A percentile compares a stretch with the other conserved stretches of the same genome.
Conservation (phyloP, 1,140 invertebrate species). For the Cyphomyrmex costatus region DNA sequence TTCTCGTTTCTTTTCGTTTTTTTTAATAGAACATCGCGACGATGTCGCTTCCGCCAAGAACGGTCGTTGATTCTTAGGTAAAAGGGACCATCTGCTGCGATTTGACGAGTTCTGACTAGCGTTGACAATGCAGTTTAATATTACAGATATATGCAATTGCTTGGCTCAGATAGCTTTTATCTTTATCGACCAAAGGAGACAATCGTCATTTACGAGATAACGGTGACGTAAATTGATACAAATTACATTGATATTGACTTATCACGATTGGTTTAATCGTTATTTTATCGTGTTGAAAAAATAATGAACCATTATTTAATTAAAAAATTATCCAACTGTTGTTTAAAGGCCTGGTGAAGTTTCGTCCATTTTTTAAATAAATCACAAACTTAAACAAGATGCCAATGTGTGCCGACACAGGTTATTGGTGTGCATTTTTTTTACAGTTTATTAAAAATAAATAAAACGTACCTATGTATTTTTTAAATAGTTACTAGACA, state of each 20-base stretch:
- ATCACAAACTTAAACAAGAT: too few species aligned
- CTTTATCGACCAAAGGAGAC: not conserved
- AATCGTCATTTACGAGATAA: not conserved
- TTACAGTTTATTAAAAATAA: too few species aligned
- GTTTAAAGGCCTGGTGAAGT: too few species aligned
- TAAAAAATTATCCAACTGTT: not conserved
- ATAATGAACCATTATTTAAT: not conserved
- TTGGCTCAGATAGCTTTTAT: too few species aligned
- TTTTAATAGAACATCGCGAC: slow-evolving; percentile 8
- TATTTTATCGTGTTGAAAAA: not conserved
- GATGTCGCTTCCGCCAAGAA: slow-evolving; percentile 29
- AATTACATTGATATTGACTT: not conserved
- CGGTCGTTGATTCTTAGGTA: slow-evolving; percentile 49
- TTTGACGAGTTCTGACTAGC: slow-evolving; percentile 23
- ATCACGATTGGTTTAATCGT: not conserved
- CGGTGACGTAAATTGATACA: slow-evolving; percentile 6
- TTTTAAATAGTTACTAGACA: too few species aligned
- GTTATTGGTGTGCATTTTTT: too few species aligned
- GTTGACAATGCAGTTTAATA: slow-evolving; percentile 20
- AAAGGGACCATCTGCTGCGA: slow-evolving; percentile 52
- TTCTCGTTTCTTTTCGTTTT: not conserved
- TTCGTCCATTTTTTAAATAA: too few species aligned
- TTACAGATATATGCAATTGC: not conserved
- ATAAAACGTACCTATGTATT: too few species aligned
- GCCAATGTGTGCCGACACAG: too few species aligned